Evolutionary conservation across 2,888 invertebrate species (phyloP).

Genomic region (Microchrysa polita): DNA sequence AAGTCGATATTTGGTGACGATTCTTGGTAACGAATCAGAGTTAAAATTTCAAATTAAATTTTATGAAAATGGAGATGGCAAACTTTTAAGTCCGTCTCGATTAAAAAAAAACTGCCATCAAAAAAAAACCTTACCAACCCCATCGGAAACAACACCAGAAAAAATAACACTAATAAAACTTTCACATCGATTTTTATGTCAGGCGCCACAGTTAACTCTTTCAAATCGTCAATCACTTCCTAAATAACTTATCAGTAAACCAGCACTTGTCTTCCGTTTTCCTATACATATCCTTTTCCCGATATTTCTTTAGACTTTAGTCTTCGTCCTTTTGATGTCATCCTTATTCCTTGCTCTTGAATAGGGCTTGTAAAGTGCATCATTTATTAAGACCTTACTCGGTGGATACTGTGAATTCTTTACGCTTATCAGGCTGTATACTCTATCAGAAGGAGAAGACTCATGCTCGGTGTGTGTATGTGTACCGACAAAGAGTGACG

Average conservation of each 20-base stretch:
- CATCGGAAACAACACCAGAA: too few species aligned
- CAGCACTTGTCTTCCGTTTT: background rate
- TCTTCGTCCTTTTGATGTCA: background rate
- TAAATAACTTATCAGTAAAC: constrained; percentile 11
- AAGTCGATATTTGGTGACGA: too few species aligned
- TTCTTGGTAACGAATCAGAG: too few species aligned
- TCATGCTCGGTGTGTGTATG: constrained; percentile 5
- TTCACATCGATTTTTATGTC: background rate
- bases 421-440: background rate
- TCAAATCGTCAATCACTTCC: constrained; percentile 9
- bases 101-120: too few species aligned
- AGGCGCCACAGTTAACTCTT: background rate
- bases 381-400: background rate
- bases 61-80: too few species aligned
- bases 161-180: too few species aligned
- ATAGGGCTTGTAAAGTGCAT: constrained; percentile 3
- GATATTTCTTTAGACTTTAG: background rate
- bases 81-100: too few species aligned
- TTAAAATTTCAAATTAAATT: too few species aligned
- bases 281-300: background rate
- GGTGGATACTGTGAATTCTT: background rate
- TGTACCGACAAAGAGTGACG: background rate
- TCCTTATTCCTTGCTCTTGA: background rate
- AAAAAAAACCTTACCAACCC: too few species aligned
- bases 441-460: too few species aligned